These are phyloP conservation scores for Platynereis dumerilii DNA, from an alignment of 2,888 invertebrate species.

Conservation along the genomic window DNA sequence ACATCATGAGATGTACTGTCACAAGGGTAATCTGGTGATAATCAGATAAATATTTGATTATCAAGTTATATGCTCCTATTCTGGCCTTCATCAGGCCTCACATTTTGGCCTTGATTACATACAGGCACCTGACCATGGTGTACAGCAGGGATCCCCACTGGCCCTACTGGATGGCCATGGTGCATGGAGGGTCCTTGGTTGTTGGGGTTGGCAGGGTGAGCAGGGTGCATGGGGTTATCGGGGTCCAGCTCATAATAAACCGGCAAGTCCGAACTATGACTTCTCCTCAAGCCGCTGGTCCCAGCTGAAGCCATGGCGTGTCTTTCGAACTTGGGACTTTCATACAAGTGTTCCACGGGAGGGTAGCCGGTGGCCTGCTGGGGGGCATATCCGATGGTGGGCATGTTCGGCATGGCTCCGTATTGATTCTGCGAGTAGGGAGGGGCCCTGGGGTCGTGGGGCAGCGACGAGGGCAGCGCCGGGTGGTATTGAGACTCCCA, in stretches of 20 bases:
- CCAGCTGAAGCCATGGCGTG: slow-evolving; percentile 4
- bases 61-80: no score
- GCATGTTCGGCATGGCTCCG: slow-evolving; percentile 13
- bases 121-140: no score
- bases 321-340: slow-evolving; percentile 23
- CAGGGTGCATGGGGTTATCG: background rate
- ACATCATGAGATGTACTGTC: no score
- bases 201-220: no score
- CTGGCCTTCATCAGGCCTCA: no score
- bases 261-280: slow-evolving; percentile 12
- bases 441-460: background rate
- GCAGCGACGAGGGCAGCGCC: background rate
- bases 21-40: no score
- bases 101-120: no score
- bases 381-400: slow-evolving; percentile 7
- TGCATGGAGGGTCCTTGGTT: no score
- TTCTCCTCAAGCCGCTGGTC: background rate
- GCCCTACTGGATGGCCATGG: no score
- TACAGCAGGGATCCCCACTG: no score
- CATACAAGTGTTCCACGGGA: slow-evolving; percentile 22
- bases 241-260: slow-evolving; percentile 24
- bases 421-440: slow-evolving; percentile 11
- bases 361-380: slow-evolving; percentile 13
- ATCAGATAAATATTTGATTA: no score
- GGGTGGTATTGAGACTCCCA: slow-evolving; percentile 24